phyloP scores from a whole-genome alignment of 1,140 invertebrate species.

The Kradibia gibbosae region DNA sequence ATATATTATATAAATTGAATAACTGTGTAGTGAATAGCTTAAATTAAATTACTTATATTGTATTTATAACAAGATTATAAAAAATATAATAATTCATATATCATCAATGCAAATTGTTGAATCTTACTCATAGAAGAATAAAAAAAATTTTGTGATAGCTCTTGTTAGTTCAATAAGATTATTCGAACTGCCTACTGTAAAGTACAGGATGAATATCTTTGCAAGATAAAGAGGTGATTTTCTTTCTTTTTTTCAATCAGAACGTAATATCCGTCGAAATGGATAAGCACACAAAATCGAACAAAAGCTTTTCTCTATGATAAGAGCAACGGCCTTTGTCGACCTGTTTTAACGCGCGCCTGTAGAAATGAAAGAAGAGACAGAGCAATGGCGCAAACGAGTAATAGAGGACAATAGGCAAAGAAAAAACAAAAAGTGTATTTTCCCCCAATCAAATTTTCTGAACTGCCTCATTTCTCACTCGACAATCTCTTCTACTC shows the following conservation, averaged over 20 bases:
- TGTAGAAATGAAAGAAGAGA: slow-evolving; percentile 51
- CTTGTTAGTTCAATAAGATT: slow-evolving; percentile 53
- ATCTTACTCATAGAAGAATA: neutral
- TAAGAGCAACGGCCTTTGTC: slow-evolving; percentile 52
- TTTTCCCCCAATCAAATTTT: slow-evolving; percentile 49
- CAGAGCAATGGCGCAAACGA: slow-evolving; percentile 48
- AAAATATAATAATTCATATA: neutral
- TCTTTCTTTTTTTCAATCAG: slow-evolving; percentile 54
- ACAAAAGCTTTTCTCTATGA: slow-evolving; percentile 64
- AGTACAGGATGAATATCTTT: slow-evolving; percentile 35
- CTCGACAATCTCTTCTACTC: slow-evolving; percentile 51
- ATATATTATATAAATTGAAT: too few relatives aligned
- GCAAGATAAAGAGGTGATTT: neutral
- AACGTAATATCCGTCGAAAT: slow-evolving; percentile 53
- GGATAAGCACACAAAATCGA: slow-evolving; percentile 63
- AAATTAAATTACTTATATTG: neutral
- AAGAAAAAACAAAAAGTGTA: slow-evolving; percentile 71
- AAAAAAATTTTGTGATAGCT: slow-evolving; percentile 1
- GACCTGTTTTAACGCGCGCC: slow-evolving; percentile 21
- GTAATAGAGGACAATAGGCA: slow-evolving; percentile 68
- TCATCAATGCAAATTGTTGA: slow-evolving; percentile 7
- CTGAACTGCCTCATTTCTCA: slow-evolving; percentile 40
- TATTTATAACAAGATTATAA: neutral
- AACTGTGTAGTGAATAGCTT: too few relatives aligned
- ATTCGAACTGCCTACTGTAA: slow-evolving; percentile 52